phyloP scores from a whole-genome alignment of 2,888 invertebrate genomes.

The Meghimatium bilineatum region DNA sequence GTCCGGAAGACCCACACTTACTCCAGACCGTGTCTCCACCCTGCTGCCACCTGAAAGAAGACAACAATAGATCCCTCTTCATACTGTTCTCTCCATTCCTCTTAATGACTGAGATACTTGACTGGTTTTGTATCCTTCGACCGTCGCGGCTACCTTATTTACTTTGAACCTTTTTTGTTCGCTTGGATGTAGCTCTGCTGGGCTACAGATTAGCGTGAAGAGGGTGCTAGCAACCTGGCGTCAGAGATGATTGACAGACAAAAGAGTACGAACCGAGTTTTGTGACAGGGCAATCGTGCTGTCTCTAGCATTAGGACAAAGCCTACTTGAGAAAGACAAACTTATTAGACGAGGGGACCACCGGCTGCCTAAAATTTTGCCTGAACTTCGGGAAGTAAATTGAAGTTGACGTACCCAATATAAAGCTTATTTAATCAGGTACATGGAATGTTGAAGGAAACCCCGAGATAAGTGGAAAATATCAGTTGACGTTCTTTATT shows the following conservation, averaged over 20 bases:
- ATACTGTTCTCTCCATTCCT: neutral
- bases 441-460: neutral
- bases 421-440: neutral
- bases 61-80: neutral
- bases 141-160: constrained; percentile 2
- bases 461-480: neutral
- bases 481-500: constrained; percentile 5
- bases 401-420: constrained; percentile 10
- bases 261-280: neutral
- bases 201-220: constrained; percentile 3
- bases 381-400: neutral
- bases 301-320: constrained; percentile 20
- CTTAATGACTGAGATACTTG: neutral
- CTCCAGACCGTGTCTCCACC: neutral
- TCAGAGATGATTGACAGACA: constrained; percentile 23
- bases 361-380: neutral
- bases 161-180: constrained; percentile 8
- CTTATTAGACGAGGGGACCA: neutral
- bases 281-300: constrained; percentile 25
- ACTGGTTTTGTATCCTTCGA: neutral
- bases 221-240: constrained; percentile 20
- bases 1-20: neutral
- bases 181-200: neutral
- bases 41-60: neutral
- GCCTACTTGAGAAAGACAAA: neutral